Base-by-base conservation (phyloP, 2,113 vertebrate genomes). In the Takifugu bimaculatus region DNA sequence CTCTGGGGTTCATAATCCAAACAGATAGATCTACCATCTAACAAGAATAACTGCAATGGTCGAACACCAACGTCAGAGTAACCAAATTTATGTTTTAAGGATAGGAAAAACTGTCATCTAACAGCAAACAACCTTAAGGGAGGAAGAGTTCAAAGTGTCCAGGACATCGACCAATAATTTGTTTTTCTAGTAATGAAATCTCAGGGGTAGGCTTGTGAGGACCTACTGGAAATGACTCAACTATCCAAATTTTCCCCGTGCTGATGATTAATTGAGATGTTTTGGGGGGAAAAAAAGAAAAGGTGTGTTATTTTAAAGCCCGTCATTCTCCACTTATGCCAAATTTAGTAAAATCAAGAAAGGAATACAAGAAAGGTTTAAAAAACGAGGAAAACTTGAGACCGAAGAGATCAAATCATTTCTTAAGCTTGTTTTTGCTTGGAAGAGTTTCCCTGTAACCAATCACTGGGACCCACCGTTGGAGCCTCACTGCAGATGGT, bases 221-320 rank as follows among this genome's bases (percentile, higher is more conserved):
- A 44, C 74, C 85, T 79, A 79, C 82, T 82, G 81, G 79, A 86
- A 84, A 50, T 79, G 80, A 86, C 63, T 83, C 77, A 75, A 45
- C 62, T 43, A 57, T 25, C 47, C 54, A 58, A 55, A 49, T 45
- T 56, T 62, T 29, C 60, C 78, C 80, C 77, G 4, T 59, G 74
- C 70, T 82, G 70, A 80, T 75, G 20, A 58, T 74, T 27, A 25
- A 68, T 63, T n/a, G 14, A 3, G 4, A 15, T 75, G 73, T 83
- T 85, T 82, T 73, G 70, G 72, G 20, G 65, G 60, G 63, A 57
- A 49, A 42, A 50, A 73, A 72, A 77, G 63, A 76, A 78, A 79
- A 82, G 63, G 77, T 58, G 71, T 57, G 29, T 71, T 63, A 57
- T 50, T 6, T 32, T 32, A 32, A 32, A 32, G 29, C 7, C 29